Conservation (phyloP, 2,113 vertebrate genomes). For the Ailuropoda melanoleuca region DNA sequence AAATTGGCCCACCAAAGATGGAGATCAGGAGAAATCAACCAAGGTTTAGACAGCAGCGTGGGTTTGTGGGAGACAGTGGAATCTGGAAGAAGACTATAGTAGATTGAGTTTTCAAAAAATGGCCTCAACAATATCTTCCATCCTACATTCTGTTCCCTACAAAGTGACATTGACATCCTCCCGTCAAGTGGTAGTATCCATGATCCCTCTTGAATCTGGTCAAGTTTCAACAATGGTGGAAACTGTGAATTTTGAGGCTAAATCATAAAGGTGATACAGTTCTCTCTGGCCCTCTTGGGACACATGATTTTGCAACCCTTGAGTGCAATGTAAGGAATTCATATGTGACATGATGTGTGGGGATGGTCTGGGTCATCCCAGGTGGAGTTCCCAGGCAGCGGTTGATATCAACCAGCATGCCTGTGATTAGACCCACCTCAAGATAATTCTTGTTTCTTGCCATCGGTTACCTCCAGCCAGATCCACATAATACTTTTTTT, state of each 20-base stretch:
- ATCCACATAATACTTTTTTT: background rate
- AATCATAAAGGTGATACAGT: background rate
- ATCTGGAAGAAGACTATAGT: background rate
- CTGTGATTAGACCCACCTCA: background rate
- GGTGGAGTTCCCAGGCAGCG: background rate
- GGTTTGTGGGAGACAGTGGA: background rate
- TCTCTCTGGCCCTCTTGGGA: background rate
- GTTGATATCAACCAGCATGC: background rate
- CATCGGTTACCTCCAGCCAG: background rate
- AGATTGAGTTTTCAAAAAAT: background rate
- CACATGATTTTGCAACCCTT: background rate
- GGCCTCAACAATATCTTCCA: background rate
- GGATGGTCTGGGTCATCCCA: background rate
- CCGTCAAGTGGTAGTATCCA: background rate
- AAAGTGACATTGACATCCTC: background rate
- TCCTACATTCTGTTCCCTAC: background rate
- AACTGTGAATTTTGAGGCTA: background rate
- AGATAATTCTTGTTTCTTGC: background rate
- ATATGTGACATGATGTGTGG: background rate
- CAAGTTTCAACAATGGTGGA: background rate
- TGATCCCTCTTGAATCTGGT: background rate
- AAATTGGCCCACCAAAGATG: background rate
- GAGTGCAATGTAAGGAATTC: background rate
- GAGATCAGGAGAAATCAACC: background rate
- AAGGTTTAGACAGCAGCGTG: background rate